Base-by-base conservation (phyloP, 1,140 invertebrate species). In the Mamestra configurata region DNA sequence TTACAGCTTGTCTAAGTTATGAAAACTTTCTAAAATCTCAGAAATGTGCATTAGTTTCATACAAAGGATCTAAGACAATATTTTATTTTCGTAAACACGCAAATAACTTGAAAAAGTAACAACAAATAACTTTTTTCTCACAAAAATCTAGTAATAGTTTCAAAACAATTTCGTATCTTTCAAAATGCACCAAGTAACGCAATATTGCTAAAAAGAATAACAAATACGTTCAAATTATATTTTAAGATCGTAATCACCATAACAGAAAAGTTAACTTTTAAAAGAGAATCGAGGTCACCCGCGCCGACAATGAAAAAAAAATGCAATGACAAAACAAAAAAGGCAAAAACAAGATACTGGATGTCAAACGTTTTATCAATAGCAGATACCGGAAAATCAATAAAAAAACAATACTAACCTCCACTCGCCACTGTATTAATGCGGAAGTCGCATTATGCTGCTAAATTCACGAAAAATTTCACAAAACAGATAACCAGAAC, bases 401-500 rank as follows among this genome's bases (percentile, higher is more conserved):
- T 22, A 8, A n/a, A 40, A 57, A 59, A 75, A 43, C 53, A 22
- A 20, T 0, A 76, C 73, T 76, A 43, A 76, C 73, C 73, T 76
- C 40, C 46, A 46, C 46, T 20, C 3, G 18, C 13, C 53, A 22
- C 24, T 11, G 15, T 22, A 59, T 46, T 8, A 35, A 49, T 59
- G 22, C 57, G 24, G 22, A 49, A 76, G 15, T 35, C 20, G 6
- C 73, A 31, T 61, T 46, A 49, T 64, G 51, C 13, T 49, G 22
- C n/a, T 31, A 40, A 73, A 64, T 49, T 64, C 78, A 73, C 68
- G 73, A 76, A 40, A 49, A 43, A 75, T 57, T 37, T 46, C 71
- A 75, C 79, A 80, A 80, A 78, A 75, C 75, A 80, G 20, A 75
- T n/a, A 68, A 76, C 35, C 72, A 76, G 55, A 76, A 76, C 73